Conservation (phyloP, 2,888 invertebrate genomes). For the Cataglyphis altisquamis region DNA sequence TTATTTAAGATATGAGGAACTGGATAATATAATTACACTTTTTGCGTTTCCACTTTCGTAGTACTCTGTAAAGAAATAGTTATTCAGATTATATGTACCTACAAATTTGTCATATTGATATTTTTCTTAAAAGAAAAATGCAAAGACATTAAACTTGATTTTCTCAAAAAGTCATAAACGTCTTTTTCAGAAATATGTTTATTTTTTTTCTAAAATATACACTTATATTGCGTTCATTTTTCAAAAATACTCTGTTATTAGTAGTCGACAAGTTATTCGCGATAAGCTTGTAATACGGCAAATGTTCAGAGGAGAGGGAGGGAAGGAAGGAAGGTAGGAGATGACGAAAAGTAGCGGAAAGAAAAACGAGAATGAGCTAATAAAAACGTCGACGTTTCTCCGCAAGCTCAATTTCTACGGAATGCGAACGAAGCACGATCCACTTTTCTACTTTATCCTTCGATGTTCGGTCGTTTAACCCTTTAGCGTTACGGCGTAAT, state of each 20-base stretch:
- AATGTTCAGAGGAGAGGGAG: constrained; percentile 31
- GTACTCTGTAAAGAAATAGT: neutral
- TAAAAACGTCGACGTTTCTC: constrained; percentile 61
- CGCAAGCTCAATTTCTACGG: constrained; percentile 75
- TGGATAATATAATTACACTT: neutral
- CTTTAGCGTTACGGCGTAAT: constrained; percentile 52
- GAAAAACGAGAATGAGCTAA: constrained; percentile 53
- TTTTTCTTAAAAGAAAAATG: neutral
- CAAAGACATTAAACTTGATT: neutral
- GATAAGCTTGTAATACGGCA: constrained; percentile 16
- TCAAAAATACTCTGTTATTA: constrained; percentile 13
- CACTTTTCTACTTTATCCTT: constrained; percentile 72
- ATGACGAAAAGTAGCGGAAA: constrained; percentile 6
- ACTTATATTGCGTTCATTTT: neutral
- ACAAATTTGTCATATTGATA: neutral
- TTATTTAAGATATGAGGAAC: neutral
- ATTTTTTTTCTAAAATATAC: too few species aligned
- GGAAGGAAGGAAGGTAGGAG: neutral
- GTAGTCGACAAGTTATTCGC: constrained; percentile 26
- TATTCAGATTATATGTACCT: neutral
- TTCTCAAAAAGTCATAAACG: neutral
- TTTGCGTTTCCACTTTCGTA: neutral
- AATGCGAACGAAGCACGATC: constrained; percentile 72
- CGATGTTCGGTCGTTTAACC: constrained; percentile 58
- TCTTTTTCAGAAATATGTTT: neutral